Base-by-base conservation (phyloP, 2,888 invertebrate species). In the Netelia inedita region DNA sequence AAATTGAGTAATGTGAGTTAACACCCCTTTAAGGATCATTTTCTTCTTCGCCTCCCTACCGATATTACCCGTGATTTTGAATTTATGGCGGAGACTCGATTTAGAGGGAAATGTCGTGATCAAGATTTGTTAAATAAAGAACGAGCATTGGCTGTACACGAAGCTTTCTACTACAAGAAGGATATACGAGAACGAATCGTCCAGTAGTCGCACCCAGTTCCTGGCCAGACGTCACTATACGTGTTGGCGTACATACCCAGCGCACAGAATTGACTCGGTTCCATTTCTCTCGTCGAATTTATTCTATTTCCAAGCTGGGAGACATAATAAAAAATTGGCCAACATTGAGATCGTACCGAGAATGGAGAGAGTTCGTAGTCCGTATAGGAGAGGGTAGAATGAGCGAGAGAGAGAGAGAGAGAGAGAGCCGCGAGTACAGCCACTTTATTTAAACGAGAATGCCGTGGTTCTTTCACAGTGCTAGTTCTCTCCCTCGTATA, bases 371-470 rank as follows among this genome's bases (percentile, higher is more conserved):
- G 59, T 10, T 46, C 46, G 14, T 23, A 46, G 72, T 23, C 6
- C 57, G 59, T 59, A 43, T 59, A 59, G 41, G 21, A 57, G 72
- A 53, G 61, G 16, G 3, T n/a, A 35, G 35, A 55, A 14, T 10
- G 57, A 68, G 66, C 57, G 43, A 55, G 21, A 43, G 11, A 55
- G 46, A 59, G 46, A 21, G 23, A 46, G 46, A 41, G 63, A 21
- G 69, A 65, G 23, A 68, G 23, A 19, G 41, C 21, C 19, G 50
- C 14, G 57, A 59, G 73, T 46, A 68, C 50, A 71, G 80, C 84
- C 76, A 84, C 84, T 84, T 80, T 80, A 84, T 84, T 80, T 69
- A 76, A 80, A 84, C 76, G 80, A 80, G 80, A 80, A 73, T 61
- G 57, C 75, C 59, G 73, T 35, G 68, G 75, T 76, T 72, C 55